Conservation (phyloP, 2,888 invertebrate genomes). For the Neoscelio sp. region DNA sequence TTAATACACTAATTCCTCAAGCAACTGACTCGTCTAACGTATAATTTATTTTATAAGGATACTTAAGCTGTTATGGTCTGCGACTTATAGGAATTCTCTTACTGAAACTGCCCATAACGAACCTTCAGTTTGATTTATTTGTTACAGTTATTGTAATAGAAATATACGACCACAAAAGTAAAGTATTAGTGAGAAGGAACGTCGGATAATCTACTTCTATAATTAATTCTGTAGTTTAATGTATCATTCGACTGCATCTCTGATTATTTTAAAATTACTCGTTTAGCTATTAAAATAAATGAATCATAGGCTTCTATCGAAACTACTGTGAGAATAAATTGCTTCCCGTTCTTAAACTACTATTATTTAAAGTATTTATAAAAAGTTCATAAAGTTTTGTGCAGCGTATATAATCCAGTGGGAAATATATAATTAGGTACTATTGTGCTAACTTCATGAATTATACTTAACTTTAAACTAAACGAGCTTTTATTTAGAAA, state of each 20-base stretch:
- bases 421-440: constrained; percentile 32
- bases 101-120: constrained; percentile 15
- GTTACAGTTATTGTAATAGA: not conserved
- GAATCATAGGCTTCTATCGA: too few species aligned
- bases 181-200: constrained; percentile 3
- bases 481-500: constrained; percentile 28
- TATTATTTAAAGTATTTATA: constrained; percentile 38
- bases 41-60: constrained; percentile 28
- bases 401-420: constrained; percentile 23
- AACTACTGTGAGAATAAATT: too few species aligned
- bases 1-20: too few species aligned
- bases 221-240: too few species aligned
- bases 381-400: constrained; percentile 14
- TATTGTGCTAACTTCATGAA: constrained; percentile 17
- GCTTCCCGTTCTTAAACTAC: too few species aligned
- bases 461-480: constrained; percentile 1
- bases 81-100: constrained; percentile 33
- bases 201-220: not conserved
- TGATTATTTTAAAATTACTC: too few species aligned
- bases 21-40: constrained; percentile 7
- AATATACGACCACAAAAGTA: constrained; percentile 2
- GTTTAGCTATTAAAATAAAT: too few species aligned
- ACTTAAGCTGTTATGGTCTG: constrained; percentile 2
- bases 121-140: constrained; percentile 30
- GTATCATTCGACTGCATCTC: too few species aligned